Percentiles rank a stretch among this genome's conserved stretches.
These are phyloP conservation scores for Magallana nippona DNA, from an alignment of 2,888 invertebrate species.

Conservation along the genomic window DNA sequence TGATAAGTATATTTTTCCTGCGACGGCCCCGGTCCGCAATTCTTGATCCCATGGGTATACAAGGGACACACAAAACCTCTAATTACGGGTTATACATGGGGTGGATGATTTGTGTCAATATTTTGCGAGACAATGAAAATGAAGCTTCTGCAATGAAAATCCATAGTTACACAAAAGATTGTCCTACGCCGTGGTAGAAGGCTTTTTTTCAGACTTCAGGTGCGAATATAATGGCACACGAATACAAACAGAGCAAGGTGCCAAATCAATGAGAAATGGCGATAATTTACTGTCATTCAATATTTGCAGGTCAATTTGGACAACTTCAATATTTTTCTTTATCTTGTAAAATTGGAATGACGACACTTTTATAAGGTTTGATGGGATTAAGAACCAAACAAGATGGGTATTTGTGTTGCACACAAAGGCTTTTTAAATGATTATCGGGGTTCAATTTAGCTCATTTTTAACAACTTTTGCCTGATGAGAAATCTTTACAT, in stretches of 20 bases:
- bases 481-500: not conserved
- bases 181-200: not conserved
- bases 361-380: not conserved
- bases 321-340: constrained; percentile 33
- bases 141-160: constrained; percentile 12
- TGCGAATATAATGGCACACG: constrained; percentile 6
- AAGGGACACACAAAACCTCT: constrained; percentile 17
- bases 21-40: not conserved
- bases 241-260: not conserved
- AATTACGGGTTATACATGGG: constrained; percentile 7
- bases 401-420: not conserved
- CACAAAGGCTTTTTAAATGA: not conserved
- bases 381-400: constrained; percentile 2
- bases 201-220: constrained; percentile 12
- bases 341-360: constrained; percentile 3
- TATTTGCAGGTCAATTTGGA: constrained; percentile 32
- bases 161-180: constrained; percentile 14
- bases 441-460: not conserved
- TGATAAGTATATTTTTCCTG: not conserved
- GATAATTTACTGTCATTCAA: constrained; percentile 29
- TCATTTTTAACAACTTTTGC: not conserved
- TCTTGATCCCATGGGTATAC: not conserved
- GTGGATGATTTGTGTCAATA: constrained; percentile 28
- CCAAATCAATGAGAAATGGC: constrained; percentile 1
- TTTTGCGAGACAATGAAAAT: constrained; percentile 18